Evolutionary conservation across 53 echinoderm and acorn worm genomes (phyloP).

Genomic region (Hippasteria phrygiana): DNA sequence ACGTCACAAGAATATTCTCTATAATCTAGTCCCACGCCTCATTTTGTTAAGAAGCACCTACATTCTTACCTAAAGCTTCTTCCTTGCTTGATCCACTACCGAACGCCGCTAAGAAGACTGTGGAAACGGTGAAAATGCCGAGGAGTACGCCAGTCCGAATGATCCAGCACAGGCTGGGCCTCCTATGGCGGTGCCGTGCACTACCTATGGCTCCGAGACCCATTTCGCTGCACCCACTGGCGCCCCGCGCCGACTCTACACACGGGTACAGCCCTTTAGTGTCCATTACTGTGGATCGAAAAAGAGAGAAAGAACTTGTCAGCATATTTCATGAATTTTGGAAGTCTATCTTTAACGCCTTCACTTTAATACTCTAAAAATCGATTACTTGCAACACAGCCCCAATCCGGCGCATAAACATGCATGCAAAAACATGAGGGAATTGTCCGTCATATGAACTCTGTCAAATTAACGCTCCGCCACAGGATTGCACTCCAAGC

Average conservation of each 20-base stretch:
- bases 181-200: neutral
- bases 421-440: too few species aligned
- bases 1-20: too few species aligned
- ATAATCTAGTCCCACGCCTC: too few species aligned
- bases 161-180: conserved; percentile 30
- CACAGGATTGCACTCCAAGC: too few species aligned
- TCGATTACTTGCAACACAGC: too few species aligned
- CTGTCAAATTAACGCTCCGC: too few species aligned
- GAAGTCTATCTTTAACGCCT: neutral
- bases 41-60: too few species aligned
- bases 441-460: too few species aligned
- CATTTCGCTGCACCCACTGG: neutral
- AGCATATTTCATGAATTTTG: neutral
- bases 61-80: neutral
- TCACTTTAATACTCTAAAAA: too few species aligned
- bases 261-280: conserved; percentile 41
- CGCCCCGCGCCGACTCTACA: neutral
- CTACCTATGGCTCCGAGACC: neutral
- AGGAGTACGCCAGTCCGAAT: conserved; percentile 46
- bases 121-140: conserved; percentile 48
- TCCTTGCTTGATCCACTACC: neutral
- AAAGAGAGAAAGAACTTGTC: neutral
- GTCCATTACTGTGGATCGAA: conserved; percentile 48
- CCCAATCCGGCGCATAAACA: too few species aligned
- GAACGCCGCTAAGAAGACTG: conserved; percentile 17